Percentiles rank a stretch among this genome's conserved stretches.
phyloP scores from a whole-genome alignment of 1,140 invertebrate species.

The Ostrea denselamellosa region DNA sequence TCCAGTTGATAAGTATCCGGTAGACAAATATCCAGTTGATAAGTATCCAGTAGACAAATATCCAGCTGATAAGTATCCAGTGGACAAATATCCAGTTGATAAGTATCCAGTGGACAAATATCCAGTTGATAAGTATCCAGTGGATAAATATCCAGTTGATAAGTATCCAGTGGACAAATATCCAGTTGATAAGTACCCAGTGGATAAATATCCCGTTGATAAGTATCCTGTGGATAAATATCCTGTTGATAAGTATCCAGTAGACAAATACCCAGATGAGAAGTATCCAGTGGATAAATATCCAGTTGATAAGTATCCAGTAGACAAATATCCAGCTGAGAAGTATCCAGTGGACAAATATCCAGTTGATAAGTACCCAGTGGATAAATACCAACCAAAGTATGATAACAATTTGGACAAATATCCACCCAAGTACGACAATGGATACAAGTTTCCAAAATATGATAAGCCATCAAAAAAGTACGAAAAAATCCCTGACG shows the following conservation, averaged over 20 bases:
- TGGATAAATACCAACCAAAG: not conserved
- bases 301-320: not conserved
- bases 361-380: not conserved
- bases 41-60: constrained; percentile 24
- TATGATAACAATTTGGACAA: constrained; percentile 16
- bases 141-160: not conserved
- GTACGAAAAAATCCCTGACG: not conserved
- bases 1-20: not conserved
- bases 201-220: constrained; percentile 5
- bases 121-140: not conserved
- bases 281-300: constrained; percentile 17
- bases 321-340: not conserved
- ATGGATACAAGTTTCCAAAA: not conserved
- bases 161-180: constrained; percentile 9
- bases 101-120: constrained; percentile 22
- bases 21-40: constrained; percentile 5
- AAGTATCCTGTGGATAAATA: not conserved
- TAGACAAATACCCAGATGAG: not conserved
- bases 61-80: not conserved
- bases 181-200: not conserved
- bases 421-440: not conserved
- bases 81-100: not conserved
- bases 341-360: constrained; percentile 12
- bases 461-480: not conserved
- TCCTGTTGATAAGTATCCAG: not conserved